Evolutionary conservation across 1,140 invertebrate genomes (phyloP), one percentile per base, ranked within the genome.

Genomic region (Agrypnia vestita): DNA sequence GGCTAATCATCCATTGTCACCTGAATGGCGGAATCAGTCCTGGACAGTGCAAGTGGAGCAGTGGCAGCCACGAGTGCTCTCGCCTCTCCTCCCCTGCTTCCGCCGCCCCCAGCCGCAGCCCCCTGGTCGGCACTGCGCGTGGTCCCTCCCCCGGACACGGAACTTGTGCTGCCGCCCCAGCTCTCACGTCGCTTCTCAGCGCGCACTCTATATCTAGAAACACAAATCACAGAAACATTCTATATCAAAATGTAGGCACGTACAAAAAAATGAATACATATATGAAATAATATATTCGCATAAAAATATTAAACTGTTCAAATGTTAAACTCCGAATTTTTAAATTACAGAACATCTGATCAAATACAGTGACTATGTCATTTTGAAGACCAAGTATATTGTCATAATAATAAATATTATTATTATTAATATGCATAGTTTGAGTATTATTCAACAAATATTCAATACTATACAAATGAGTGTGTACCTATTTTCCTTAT

Each of bases 161-260:
- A 79, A 19, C 79, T 79, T 17, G 75, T 69, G 47, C 76, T 80
- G 4, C 86, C 82, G 21, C 86, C 88, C 84, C 90, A 91, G 53
- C 90, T 91, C 49, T 91, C 91, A 1, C 90, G 86, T 0, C 91
- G 87, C 78, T 91, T 92, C 79, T 92, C 91, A 10, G 90, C 85
- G 44, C 91, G 88, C 19, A 89, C 87, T 47, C 89, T 85, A 80
- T 90, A 90, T 67, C 88, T 89, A 72, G 19, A 73, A 43, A 64
- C 7, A 35, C 3, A 15, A 49, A n/a, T n/a, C n/a, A n/a, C n/a
- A n/a, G n/a, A n/a, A n/a, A n/a, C n/a, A n/a, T n/a, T n/a, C n/a
- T 47, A 11, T 71, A 71, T n/a, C 62, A 35, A 67, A 35, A 35
- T 25, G 25, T 35, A 35, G 25, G 6, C 6, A 6, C 25, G 25